Base-by-base conservation (phyloP, 2,888 invertebrate genomes). In the Drosophila robusta region DNA sequence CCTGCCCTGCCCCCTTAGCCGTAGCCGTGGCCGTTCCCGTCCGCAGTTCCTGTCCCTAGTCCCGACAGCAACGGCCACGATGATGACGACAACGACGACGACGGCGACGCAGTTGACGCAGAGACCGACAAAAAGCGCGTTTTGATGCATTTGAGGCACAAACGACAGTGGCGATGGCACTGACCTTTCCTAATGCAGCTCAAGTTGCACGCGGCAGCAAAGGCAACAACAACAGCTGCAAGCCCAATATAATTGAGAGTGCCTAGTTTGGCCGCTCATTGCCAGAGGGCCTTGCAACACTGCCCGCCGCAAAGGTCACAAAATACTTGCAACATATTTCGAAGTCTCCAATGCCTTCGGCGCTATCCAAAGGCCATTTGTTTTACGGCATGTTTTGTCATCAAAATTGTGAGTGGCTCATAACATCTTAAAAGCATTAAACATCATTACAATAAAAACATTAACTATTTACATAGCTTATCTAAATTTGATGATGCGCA, bases 81-180 rank as follows among this genome's bases (percentile, higher is more conserved):
- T 65, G 54, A 38, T 52, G 61, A 70, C 52, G 60, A 52, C 62
- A 39, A 36, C 68, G 64, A 58, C 70, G 54, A 42, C 77, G 47
- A 61, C 73, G 60, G 70, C 75, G 62, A 70, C 55, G 62, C 65
- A 62, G 63, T 61, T 54, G 61, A 54, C 46, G 61, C 54, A 44
- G 71, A 74, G 67, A 74, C 71, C 88, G 70, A 82, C 82, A 80
- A 78, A 84, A 84, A 87, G 81, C 87, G 84, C 87, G 87, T 87
- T 89, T 87, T 89, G 89, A 85, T 89, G 84, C 87, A 89, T 89
- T 89, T 87, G 88, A 70, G 89, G 86, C 88, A 76, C 63, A 69
- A 72, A 68, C 74, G 58, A 63, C 75, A 71, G 52, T 67, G 52
- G 54, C 70, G 78, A 69, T 87, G 85, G 89, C 85, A 86, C 85